These are phyloP conservation scores for Eublepharis macularius DNA, from an alignment of 2,113 vertebrate genomes.

Conservation along the genomic window DNA sequence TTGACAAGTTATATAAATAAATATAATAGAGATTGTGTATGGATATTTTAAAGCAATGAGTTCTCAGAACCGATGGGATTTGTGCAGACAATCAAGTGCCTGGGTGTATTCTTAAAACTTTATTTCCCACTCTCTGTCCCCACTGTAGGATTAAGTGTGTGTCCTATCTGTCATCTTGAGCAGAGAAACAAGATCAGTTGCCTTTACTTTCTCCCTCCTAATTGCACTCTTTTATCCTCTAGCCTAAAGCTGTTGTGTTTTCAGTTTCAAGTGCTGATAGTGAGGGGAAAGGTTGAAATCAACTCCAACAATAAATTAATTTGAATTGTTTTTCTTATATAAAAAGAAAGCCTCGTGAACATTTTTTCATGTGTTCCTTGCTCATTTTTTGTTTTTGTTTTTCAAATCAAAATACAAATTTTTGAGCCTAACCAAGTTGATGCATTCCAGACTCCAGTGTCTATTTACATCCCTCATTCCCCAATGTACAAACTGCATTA, in stretches of 20 bases:
- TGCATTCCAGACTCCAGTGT: conserved; percentile 22
- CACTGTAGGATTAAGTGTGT: conserved; percentile 3
- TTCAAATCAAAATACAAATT: conserved; percentile 42
- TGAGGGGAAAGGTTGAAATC: background rate
- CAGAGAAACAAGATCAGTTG: conserved; percentile 2
- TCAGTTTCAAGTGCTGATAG: conserved; percentile 20
- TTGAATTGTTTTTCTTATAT: conserved; percentile 14
- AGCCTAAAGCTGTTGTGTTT: background rate
- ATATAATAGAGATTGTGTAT: background rate
- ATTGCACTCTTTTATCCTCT: conserved; percentile 8
- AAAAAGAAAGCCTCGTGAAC: background rate
- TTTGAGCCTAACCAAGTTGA: conserved; percentile 23
- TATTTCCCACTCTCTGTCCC: background rate
- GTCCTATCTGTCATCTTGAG: background rate
- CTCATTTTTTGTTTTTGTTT: background rate
- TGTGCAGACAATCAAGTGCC: background rate
- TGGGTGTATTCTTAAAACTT: conserved; percentile 17
- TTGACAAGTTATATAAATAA: background rate
- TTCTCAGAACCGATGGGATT: background rate
- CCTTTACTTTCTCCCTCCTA: background rate
- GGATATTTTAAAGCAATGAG: background rate
- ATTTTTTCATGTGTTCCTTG: background rate
- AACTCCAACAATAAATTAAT: conserved; percentile 27
- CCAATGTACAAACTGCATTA: conserved; percentile 2
- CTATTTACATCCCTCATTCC: conserved; percentile 15